Percentiles rank a stretch among this genome's conserved stretches.
Conservation (phyloP, 2,113 vertebrate species). For the Upupa epops region DNA sequence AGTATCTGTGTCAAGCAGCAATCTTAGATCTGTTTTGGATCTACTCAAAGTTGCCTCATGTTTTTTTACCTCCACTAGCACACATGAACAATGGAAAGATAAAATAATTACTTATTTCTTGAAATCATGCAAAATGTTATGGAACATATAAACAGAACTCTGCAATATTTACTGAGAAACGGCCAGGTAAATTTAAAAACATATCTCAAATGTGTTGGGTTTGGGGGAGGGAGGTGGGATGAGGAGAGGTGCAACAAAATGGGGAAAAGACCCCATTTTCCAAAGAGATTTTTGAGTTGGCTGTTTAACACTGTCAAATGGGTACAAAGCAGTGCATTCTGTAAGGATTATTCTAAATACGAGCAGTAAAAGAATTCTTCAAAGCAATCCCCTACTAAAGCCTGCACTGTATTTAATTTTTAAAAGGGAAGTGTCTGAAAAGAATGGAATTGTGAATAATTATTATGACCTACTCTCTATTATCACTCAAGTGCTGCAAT, state of each 20-base stretch:
- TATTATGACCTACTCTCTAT: not conserved
- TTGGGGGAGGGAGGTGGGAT: not conserved
- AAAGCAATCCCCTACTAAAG: constrained; percentile 7
- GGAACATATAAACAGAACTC: not conserved
- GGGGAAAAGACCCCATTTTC: not conserved
- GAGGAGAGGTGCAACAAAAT: not conserved
- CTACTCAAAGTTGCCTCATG: not conserved
- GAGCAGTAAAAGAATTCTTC: not conserved
- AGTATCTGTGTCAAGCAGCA: no score
- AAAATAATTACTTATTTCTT: not conserved
- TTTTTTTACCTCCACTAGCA: not conserved
- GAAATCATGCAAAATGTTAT: not conserved
- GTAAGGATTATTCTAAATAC: not conserved
- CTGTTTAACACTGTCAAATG: not conserved
- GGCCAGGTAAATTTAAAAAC: not conserved
- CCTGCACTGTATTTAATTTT: not conserved
- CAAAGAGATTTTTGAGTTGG: not conserved
- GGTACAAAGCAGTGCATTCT: not conserved
- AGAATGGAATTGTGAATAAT: constrained; percentile 4
- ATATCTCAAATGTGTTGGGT: not conserved
- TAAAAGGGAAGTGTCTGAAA: not conserved
- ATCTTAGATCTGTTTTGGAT: not conserved
- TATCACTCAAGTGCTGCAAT: not conserved
- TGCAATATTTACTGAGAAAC: not conserved
- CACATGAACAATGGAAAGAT: not conserved